Conservation (phyloP, 2,113 vertebrate genomes). For the Poeciliopsis turrubarensis region DNA sequence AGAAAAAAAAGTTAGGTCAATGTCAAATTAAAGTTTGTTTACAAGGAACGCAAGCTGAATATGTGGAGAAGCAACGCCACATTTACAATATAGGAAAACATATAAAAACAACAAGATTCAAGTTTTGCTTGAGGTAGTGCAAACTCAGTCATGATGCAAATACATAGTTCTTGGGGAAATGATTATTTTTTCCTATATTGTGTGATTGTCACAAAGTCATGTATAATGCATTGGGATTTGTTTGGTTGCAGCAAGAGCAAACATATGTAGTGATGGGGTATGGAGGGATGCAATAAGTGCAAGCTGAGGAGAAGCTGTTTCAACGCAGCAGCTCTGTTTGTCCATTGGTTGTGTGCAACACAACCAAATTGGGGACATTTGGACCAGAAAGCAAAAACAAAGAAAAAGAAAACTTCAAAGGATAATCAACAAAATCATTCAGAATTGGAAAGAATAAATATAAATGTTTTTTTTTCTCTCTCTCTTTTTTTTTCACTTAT, state of each 20-base stretch:
- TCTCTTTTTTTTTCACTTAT: no score
- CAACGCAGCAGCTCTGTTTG: no score
- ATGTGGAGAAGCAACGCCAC: slow-evolving; percentile 4
- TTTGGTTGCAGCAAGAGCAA: neutral
- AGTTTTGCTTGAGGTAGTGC: slow-evolving; percentile 14
- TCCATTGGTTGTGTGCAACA: no score
- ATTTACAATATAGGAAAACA: slow-evolving; percentile 12
- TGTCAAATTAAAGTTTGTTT: slow-evolving; percentile 6
- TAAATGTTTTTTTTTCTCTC: no score
- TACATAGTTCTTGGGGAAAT: slow-evolving; percentile 26
- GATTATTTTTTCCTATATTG: neutral
- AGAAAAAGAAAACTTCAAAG: no score
- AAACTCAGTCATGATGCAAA: slow-evolving; percentile 12
- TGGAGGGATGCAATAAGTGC: neutral
- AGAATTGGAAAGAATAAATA: no score
- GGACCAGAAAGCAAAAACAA: no score
- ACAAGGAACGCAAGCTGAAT: slow-evolving; percentile 10
- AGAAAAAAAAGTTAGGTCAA: neutral
- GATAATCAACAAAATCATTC: no score
- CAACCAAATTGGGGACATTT: no score
- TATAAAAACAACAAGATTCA: slow-evolving; percentile 5
- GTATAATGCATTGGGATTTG: neutral
- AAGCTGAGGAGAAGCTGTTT: no score
- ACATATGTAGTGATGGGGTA: neutral
- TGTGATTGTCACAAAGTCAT: slow-evolving; percentile 1